These are phyloP conservation scores for Oppia nitens DNA, from an alignment of 1,140 invertebrate species.

Conservation along the genomic window DNA sequence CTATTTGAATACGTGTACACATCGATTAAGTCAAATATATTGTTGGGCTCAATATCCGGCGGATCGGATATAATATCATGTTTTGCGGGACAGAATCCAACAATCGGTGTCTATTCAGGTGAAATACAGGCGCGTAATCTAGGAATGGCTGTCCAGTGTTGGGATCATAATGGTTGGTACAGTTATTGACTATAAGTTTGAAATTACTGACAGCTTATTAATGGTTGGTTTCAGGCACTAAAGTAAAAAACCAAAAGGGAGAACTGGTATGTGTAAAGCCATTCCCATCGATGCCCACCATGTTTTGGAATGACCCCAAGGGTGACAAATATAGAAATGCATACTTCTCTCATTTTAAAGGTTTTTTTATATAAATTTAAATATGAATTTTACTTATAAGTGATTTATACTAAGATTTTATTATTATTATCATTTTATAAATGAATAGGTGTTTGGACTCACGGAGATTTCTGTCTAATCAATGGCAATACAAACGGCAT, in stretches of 20 bases:
- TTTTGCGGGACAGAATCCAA: constrained; percentile 39
- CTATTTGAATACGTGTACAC: constrained; percentile 40
- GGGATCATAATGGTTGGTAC: constrained; percentile 30
- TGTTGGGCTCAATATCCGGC: constrained; percentile 38
- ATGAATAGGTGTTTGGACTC: constrained; percentile 38
- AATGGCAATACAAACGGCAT: constrained; percentile 37
- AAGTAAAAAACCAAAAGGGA: constrained; percentile 34
- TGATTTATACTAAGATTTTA: not conserved
- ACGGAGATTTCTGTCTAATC: constrained; percentile 41
- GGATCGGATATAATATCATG: constrained; percentile 43
- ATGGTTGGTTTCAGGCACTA: constrained; percentile 26
- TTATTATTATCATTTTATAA: too few relatives aligned
- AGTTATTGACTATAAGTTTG: too few relatives aligned
- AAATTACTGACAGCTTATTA: not conserved
- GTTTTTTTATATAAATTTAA: too few relatives aligned
- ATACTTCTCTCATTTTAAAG: constrained; percentile 36
- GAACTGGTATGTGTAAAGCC: constrained; percentile 41
- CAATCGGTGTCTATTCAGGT: constrained; percentile 36
- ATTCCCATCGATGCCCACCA: constrained; percentile 41
- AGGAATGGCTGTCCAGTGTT: constrained; percentile 36
- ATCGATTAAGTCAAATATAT: constrained; percentile 36
- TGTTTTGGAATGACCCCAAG: constrained; percentile 39
- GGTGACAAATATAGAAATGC: constrained; percentile 36
- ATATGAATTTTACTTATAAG: constrained; percentile 24
- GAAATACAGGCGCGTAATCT: constrained; percentile 38